A percentile compares a stretch with the other conserved stretches of the same genome.
phyloP scores from a whole-genome alignment of 2,888 invertebrate species.

The Brachylomia viminalis region DNA sequence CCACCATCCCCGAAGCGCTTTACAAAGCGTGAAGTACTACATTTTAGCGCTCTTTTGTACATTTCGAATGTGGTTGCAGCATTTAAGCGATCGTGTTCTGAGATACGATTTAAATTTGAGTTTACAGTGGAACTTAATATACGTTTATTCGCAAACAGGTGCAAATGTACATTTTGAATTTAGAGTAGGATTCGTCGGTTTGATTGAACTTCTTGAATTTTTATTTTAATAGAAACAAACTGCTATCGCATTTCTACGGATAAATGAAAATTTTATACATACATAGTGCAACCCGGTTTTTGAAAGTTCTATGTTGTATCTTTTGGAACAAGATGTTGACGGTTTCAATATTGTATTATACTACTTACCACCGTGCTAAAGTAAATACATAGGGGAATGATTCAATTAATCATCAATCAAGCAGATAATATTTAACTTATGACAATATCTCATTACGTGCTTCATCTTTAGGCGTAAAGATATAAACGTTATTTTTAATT shows the following conservation, averaged over 20 bases:
- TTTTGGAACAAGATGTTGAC: no score
- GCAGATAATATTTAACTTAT: no score
- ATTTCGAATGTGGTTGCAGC: conserved; percentile 29
- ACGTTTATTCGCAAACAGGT: conserved; percentile 23
- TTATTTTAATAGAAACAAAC: background rate
- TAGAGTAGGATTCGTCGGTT: background rate
- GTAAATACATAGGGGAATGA: no score
- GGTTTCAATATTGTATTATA: no score
- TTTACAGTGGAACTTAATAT: conserved; percentile 9
- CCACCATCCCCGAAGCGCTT: conserved; percentile 24
- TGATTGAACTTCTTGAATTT: background rate
- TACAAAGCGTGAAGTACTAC: conserved; percentile 42
- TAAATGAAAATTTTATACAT: background rate
- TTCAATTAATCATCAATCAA: no score
- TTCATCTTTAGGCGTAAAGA: background rate
- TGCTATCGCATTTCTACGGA: background rate
- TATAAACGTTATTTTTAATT: background rate
- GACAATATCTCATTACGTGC: background rate
- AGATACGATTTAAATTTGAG: conserved; percentile 28
- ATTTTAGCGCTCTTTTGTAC: conserved; percentile 50
- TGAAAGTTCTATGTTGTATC: no score
- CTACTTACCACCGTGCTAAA: no score
- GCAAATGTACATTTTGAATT: background rate
- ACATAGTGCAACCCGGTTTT: no score
- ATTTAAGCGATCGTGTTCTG: conserved; percentile 21